Conservation (phyloP, 2,888 invertebrate genomes). For the Furcula furcula region DNA sequence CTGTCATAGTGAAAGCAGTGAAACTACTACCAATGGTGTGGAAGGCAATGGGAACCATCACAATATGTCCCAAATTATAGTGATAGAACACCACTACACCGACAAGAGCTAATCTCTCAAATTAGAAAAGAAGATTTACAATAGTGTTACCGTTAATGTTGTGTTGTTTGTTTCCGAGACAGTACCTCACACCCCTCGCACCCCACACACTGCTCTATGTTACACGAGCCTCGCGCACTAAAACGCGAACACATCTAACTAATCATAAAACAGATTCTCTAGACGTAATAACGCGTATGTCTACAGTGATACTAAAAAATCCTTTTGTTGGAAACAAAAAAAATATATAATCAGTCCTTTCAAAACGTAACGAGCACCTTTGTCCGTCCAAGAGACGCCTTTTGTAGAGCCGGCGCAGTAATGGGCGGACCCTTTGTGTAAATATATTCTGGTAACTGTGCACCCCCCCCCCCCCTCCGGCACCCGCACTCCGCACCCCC, state of each 20-base stretch:
- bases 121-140: too few species aligned
- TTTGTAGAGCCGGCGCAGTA: conserved; percentile 37
- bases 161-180: too few species aligned
- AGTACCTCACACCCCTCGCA: too few species aligned
- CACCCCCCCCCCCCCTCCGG: conserved; percentile 16
- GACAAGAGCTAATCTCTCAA: too few species aligned
- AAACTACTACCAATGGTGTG: too few species aligned
- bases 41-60: too few species aligned
- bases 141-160: too few species aligned
- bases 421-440: conserved; percentile 49
- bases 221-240: too few species aligned
- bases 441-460: conserved; percentile 53
- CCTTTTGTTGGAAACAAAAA: conserved; percentile 52
- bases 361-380: conserved; percentile 52
- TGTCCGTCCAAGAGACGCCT: conserved; percentile 45
- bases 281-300: conserved; percentile 13
- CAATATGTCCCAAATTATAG: too few species aligned
- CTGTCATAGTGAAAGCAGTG: too few species aligned
- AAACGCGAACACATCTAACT: conserved; percentile 2
- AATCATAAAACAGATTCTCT: conserved; percentile 2
- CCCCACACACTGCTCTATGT: too few species aligned
- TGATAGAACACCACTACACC: too few species aligned
- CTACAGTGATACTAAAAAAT: conserved; percentile 36
- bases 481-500: conserved; percentile 7
- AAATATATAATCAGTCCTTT: conserved; percentile 56